Evolutionary conservation across 1,140 invertebrate genomes (phyloP).

Genomic region (Agraylea sexmaculata): DNA sequence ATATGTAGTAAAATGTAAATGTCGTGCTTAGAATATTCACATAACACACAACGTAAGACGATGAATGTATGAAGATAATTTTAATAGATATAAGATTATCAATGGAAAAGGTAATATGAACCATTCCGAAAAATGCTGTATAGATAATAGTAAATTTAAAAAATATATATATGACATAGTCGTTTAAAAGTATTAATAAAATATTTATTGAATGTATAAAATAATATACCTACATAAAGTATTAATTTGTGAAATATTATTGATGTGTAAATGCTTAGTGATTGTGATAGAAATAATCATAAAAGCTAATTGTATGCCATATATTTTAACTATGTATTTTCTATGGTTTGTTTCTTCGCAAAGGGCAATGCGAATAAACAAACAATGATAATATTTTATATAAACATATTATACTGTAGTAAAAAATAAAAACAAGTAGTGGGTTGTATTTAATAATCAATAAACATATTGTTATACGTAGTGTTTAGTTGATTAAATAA

Average conservation of each 20-base stretch:
- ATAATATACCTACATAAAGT: conserved; percentile 19
- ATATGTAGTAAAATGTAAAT: too few relatives aligned
- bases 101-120: not conserved
- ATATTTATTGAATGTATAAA: conserved; percentile 11
- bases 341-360: conserved; percentile 14
- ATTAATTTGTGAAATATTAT: not conserved
- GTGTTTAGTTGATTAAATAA: too few relatives aligned
- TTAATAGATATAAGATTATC: not conserved
- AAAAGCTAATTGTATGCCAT: not conserved
- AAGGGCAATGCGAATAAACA: conserved; percentile 18
- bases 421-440: too few relatives aligned
- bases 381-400: conserved; percentile 5
- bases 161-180: conserved; percentile 9
- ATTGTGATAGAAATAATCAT: not conserved
- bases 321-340: not conserved
- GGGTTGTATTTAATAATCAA: too few relatives aligned
- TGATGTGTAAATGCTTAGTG: conserved; percentile 2
- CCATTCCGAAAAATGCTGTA: conserved; percentile 36
- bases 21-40: too few relatives aligned
- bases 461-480: too few relatives aligned
- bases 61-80: too few relatives aligned
- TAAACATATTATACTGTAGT: too few relatives aligned
- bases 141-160: conserved; percentile 42
- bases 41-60: too few relatives aligned
- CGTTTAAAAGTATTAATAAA: conserved; percentile 1